Conservation (phyloP, 2,113 vertebrate species). For the Leptosomus discolor region DNA sequence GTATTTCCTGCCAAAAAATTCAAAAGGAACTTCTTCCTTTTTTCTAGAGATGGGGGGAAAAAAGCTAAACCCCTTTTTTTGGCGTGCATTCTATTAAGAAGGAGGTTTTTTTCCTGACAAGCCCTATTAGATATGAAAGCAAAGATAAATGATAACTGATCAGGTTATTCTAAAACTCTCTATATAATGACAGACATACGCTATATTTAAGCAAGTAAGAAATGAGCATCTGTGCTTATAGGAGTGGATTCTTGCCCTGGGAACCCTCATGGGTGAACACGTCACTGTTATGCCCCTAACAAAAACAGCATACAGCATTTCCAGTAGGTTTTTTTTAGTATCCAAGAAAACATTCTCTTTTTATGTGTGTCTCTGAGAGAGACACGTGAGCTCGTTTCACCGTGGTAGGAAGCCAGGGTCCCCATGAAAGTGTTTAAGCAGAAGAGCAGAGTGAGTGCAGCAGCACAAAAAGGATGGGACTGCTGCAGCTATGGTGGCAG, state of each 20-base stretch:
- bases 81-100: background rate
- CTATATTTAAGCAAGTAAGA: background rate
- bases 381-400: background rate
- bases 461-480: background rate
- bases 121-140: background rate
- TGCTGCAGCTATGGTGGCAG: background rate
- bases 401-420: rapidly evolving
- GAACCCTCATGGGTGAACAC: background rate
- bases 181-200: rapidly evolving
- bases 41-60: rapidly evolving
- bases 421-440: background rate
- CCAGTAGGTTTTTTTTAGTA: background rate
- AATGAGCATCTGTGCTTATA: background rate
- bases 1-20: background rate
- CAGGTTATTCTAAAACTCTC: background rate
- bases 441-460: background rate
- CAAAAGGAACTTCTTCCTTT: background rate
- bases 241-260: background rate
- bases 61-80: background rate
- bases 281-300: background rate
- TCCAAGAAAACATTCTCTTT: background rate
- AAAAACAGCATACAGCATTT: background rate
- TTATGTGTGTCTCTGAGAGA: background rate
- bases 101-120: background rate
- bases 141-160: background rate